These are phyloP conservation scores for Yponomeuta evonymella DNA, from an alignment of 2,888 invertebrate species.

Conservation along the genomic window DNA sequence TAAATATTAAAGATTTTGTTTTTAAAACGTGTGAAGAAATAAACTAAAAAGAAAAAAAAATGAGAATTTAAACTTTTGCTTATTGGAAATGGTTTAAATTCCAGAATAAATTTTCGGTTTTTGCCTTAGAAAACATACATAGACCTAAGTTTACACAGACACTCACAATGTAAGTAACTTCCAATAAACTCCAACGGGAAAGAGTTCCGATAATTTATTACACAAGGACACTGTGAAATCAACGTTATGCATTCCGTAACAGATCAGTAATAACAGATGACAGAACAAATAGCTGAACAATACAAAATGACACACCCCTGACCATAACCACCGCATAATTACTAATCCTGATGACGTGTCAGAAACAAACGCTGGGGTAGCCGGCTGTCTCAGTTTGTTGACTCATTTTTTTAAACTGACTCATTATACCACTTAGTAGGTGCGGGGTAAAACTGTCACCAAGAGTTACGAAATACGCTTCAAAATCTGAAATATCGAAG, in stretches of 20 bases:
- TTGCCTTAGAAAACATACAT: no score
- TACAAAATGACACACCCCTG: conserved; percentile 12
- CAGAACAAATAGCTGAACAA: conserved; percentile 1
- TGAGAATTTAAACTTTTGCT: no score
- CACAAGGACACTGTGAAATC: background rate
- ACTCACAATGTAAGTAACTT: background rate
- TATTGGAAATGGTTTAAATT: no score
- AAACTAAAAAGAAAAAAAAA: no score
- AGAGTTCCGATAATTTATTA: background rate
- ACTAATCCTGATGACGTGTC: conserved; percentile 9
- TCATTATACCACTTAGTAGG: background rate
- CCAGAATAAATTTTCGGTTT: no score
- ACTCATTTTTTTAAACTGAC: conserved; percentile 8
- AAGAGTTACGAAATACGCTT: no score
- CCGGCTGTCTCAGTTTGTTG: background rate
- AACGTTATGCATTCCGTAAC: background rate
- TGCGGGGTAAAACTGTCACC: background rate
- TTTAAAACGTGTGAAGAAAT: no score
- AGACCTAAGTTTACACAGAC: no score
- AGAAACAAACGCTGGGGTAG: background rate
- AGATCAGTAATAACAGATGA: background rate
- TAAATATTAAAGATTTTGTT: no score
- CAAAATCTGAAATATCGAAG: no score
- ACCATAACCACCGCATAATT: conserved; percentile 5
- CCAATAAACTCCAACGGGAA: background rate